Base-by-base conservation (phyloP, 1,140 invertebrate species). In the Plectrocnemia conspersa region DNA sequence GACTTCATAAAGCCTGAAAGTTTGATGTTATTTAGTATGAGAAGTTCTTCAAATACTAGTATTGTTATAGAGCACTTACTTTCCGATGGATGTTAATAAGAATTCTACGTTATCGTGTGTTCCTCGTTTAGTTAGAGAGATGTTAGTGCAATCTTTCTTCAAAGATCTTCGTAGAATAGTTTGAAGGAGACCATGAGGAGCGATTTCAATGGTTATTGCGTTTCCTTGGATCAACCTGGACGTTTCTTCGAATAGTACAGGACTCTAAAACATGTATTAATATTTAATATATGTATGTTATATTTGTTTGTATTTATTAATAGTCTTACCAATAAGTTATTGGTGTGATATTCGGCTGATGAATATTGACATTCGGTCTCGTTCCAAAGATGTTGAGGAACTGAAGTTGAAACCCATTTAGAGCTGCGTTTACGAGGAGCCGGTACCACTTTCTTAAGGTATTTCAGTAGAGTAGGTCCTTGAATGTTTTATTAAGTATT, bases 201-300 rank as follows among this genome's bases (percentile, higher is more conserved):
- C 89, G 15, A 95, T 86, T 63, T 83, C 82, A 56, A 88, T 86
- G 0, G 84, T 80, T 44, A 95, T 74, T 0, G 91, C 85, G 68
- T 93, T 85, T 33, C 76, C 72, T 0, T 89, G 91, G 19, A 97
- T 82, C 41, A 87, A 73, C 7, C 77, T 73, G 1, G 88, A 72
- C 0, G 85, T 86, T 69, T 94, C 89, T 64, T 93, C 86, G 64
- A 96, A 96, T 1, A 92, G 71, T 0, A 96, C 92, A 15, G 89
- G 83, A 59, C 71, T 84, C 73, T 75, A 63, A 3, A 58, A 47
- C 7, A n/a, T n/a, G n/a, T n/a, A n/a, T n/a, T n/a, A n/a, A n/a
- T n/a, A n/a, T n/a, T n/a, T n/a, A n/a, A n/a, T n/a, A n/a, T n/a
- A n/a, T n/a, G n/a, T n/a, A n/a, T n/a, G n/a, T n/a, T n/a, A n/a